Conservation (phyloP, 2,888 invertebrate genomes). For the Nomada fucata region DNA sequence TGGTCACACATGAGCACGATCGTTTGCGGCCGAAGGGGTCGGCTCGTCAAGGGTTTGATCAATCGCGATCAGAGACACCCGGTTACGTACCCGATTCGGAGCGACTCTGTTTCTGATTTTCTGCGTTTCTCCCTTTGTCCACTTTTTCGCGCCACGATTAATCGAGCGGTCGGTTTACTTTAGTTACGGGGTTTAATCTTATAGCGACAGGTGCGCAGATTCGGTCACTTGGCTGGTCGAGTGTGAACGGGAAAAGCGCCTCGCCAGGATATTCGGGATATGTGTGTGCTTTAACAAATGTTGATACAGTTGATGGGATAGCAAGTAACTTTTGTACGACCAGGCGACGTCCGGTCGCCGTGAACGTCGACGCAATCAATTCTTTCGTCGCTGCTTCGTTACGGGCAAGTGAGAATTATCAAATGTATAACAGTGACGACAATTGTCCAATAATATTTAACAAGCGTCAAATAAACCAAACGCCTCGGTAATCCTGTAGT, state of each 20-base stretch:
- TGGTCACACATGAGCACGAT: conserved; percentile 71
- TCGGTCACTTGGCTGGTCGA: conserved; percentile 1
- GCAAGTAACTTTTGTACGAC: neutral
- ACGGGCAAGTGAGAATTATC: too few species aligned
- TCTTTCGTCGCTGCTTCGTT: neutral
- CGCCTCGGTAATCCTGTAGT: too few species aligned
- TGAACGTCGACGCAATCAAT: neutral
- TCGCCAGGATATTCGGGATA: neutral
- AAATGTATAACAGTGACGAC: too few species aligned
- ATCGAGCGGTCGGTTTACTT: conserved; percentile 63
- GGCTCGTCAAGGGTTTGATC: conserved; percentile 36
- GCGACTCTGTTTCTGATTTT: conserved; percentile 43
- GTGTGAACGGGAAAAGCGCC: neutral
- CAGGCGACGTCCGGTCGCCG: too few species aligned
- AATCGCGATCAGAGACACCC: conserved; percentile 22
- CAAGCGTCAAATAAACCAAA: too few species aligned
- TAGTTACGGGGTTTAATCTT: conserved; percentile 65
- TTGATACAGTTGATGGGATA: neutral
- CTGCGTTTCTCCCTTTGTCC: conserved; percentile 22
- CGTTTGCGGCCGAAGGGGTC: conserved; percentile 64
- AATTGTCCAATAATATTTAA: too few species aligned
- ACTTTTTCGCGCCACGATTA: conserved; percentile 20
- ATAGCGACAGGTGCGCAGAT: conserved; percentile 25
- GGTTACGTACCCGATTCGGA: conserved; percentile 50
- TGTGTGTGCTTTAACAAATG: neutral